These are phyloP conservation scores for Centrocercus urophasianus DNA, from an alignment of 2,113 vertebrate genomes.

Conservation along the genomic window DNA sequence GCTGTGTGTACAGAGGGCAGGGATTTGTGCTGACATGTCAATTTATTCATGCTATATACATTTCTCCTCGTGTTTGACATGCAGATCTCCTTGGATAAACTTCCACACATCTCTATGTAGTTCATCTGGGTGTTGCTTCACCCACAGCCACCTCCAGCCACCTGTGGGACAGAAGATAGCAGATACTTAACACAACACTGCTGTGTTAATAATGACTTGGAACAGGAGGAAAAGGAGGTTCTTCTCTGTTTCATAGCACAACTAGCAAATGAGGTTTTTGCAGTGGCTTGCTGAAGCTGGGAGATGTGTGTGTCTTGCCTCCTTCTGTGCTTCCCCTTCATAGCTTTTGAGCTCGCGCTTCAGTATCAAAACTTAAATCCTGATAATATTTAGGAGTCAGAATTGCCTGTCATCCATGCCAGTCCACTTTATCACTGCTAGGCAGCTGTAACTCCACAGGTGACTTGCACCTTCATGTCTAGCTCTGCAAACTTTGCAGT, in stretches of 20 bases:
- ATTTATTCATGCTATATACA: constrained; percentile 56
- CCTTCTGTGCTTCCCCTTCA: not conserved
- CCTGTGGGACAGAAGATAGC: constrained; percentile 52
- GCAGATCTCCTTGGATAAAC: constrained; percentile 68
- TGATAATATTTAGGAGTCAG: not conserved
- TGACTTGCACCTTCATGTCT: not conserved
- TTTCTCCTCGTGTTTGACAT: constrained; percentile 58
- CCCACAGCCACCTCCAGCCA: constrained; percentile 67
- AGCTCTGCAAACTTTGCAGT: not conserved
- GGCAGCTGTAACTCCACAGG: not conserved
- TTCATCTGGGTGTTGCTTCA: constrained; percentile 64
- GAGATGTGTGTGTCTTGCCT: not conserved
- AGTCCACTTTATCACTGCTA: not conserved
- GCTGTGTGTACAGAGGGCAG: constrained; percentile 41
- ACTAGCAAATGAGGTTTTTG: not conserved
- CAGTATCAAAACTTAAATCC: not conserved
- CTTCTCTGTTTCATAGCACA: not conserved
- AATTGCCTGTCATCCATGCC: not conserved
- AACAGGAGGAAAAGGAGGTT: not conserved
- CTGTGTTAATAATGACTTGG: constrained; percentile 36
- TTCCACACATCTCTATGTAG: constrained; percentile 18
- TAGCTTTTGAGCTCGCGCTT: not conserved
- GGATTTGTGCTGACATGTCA: constrained; percentile 64
- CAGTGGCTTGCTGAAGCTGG: not conserved
- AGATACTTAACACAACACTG: constrained; percentile 10